Conservation (phyloP, 2,797 vertebrate species). For the Rhinoraja longicauda region DNA sequence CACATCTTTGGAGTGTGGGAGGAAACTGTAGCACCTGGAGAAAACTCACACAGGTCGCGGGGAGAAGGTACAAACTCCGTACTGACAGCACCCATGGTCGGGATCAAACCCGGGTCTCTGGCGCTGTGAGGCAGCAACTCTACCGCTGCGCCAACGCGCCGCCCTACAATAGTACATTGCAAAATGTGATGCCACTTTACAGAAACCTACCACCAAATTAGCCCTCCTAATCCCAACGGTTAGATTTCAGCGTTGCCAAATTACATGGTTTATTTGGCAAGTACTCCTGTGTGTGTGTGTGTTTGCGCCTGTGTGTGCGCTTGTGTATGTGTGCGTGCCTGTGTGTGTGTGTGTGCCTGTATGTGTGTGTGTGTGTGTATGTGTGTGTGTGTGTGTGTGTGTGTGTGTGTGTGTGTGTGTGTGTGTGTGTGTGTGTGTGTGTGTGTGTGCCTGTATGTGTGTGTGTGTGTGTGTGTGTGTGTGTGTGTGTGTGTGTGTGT, state of each 20-base stretch:
- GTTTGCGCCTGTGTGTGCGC: too few species aligned
- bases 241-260: background rate
- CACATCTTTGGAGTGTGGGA: too few species aligned
- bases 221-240: background rate
- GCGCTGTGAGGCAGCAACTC: too few species aligned
- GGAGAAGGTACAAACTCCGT: too few species aligned
- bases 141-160: too few species aligned
- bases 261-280: constrained; percentile 5
- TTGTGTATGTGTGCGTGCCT: too few species aligned
- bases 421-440: background rate
- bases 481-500: background rate
- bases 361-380: too few species aligned
- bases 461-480: background rate
- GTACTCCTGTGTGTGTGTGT: background rate
- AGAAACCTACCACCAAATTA: background rate
- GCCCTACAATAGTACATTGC: background rate
- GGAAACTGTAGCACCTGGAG: too few species aligned
- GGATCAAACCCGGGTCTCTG: too few species aligned
- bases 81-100: too few species aligned
- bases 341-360: background rate
- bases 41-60: too few species aligned
- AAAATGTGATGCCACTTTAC: background rate
- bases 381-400: background rate
- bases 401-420: background rate
- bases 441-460: background rate